Conservation (phyloP, 2,797 vertebrate species). For the Catamblyrhynchus diadema region DNA sequence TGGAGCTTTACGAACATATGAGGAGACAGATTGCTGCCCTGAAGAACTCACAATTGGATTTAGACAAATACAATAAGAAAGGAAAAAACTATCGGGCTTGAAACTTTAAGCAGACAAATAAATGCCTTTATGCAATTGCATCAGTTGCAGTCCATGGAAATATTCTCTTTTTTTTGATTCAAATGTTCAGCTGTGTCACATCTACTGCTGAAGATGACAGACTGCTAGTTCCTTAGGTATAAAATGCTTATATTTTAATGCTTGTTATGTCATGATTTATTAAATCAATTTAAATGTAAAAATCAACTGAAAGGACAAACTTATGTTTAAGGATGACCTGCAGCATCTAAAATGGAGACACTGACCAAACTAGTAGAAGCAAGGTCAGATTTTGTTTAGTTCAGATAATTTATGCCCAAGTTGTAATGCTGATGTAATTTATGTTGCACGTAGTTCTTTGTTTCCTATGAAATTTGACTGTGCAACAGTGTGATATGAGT, state of each 20-base stretch:
- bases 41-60: conserved; percentile 41
- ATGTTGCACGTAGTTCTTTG: conserved; percentile 62
- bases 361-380: conserved; percentile 61
- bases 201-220: conserved; percentile 42
- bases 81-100: background rate
- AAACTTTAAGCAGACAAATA: conserved; percentile 49
- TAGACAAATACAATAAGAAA: conserved; percentile 54
- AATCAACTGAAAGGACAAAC: conserved; percentile 64
- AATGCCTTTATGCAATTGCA: conserved; percentile 52
- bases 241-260: conserved; percentile 75
- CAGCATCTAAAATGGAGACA: conserved; percentile 68
- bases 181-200: conserved; percentile 52
- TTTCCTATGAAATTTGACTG: conserved; percentile 69
- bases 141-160: conserved; percentile 18
- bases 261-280: conserved; percentile 73
- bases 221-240: conserved; percentile 71
- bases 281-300: conserved; percentile 71
- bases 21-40: conserved; percentile 62
- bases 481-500: conserved; percentile 61
- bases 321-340: conserved; percentile 71
- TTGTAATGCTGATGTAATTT: conserved; percentile 39
- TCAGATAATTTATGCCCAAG: conserved; percentile 71
- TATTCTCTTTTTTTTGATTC: conserved; percentile 16
- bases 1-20: conserved; percentile 22
- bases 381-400: conserved; percentile 74